A percentile compares a stretch with the other conserved stretches of the same genome.
These are phyloP conservation scores for Elysia chlorotica DNA, from an alignment of 1,140 invertebrate species.

Conservation along the genomic window DNA sequence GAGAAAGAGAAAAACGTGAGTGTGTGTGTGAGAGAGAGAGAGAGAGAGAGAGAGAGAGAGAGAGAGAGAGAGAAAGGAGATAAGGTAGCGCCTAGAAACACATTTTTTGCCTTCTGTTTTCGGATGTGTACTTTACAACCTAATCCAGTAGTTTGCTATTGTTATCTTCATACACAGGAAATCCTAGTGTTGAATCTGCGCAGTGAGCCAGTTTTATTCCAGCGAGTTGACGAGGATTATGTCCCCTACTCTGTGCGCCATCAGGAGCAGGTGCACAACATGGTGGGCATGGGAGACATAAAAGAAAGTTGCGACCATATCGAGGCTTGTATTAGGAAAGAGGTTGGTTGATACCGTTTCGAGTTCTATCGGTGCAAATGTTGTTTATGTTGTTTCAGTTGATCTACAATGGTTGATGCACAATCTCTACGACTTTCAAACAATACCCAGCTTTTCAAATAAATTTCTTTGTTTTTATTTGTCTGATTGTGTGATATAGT, in stretches of 20 bases:
- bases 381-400: too few species aligned
- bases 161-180: too few species aligned
- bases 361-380: neutral
- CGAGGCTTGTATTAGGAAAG: slow-evolving; percentile 20
- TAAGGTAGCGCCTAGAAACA: too few species aligned
- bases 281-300: slow-evolving; percentile 15
- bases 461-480: neutral
- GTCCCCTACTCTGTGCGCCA: slow-evolving; percentile 17
- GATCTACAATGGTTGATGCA: too few species aligned
- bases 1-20: too few species aligned
- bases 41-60: too few species aligned
- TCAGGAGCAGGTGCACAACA: slow-evolving; percentile 12
- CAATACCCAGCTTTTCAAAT: neutral
- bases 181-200: slow-evolving; percentile 17
- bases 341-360: neutral
- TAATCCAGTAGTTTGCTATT: too few species aligned
- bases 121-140: too few species aligned
- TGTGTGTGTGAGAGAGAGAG: too few species aligned
- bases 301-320: slow-evolving; percentile 20
- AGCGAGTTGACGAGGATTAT: slow-evolving; percentile 19
- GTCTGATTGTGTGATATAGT: neutral
- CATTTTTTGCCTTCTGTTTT: too few species aligned
- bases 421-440: too few species aligned
- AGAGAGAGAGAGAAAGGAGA: too few species aligned
- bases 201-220: slow-evolving; percentile 18